Conservation (phyloP, 2,113 vertebrate species). For the Macrotis lagotis region DNA sequence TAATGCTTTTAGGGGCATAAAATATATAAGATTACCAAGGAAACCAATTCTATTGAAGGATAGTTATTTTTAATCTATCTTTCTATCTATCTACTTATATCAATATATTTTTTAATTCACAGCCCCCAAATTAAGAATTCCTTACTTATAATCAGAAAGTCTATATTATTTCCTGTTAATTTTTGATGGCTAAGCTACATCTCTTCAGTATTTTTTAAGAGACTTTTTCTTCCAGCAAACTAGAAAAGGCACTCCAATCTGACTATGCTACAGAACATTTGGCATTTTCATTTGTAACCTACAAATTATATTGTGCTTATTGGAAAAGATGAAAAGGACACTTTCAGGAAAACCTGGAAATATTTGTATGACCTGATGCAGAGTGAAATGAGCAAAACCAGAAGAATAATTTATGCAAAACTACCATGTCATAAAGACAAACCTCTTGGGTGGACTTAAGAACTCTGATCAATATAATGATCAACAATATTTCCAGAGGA, state of each 20-base stretch:
- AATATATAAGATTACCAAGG: background rate
- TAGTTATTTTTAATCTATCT: too few relatives aligned
- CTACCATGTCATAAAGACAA: background rate
- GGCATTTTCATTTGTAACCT: background rate
- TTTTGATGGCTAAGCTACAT: background rate
- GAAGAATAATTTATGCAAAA: background rate
- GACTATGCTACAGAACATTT: background rate
- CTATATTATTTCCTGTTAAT: background rate
- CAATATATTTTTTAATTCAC: background rate
- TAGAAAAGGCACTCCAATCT: background rate
- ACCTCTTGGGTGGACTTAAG: background rate
- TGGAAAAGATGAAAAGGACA: background rate
- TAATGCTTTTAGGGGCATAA: background rate
- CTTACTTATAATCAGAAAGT: background rate
- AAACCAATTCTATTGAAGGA: background rate
- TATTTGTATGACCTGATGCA: background rate
- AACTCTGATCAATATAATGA: background rate
- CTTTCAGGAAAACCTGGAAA: background rate
- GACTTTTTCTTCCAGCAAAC: background rate
- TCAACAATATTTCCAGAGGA: background rate
- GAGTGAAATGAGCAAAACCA: too few relatives aligned
- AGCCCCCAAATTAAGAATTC: background rate
- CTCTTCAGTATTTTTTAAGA: background rate
- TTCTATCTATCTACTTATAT: too few relatives aligned
- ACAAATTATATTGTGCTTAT: background rate